Conservation (phyloP, 2,888 invertebrate genomes). For the Norana najaformis region DNA sequence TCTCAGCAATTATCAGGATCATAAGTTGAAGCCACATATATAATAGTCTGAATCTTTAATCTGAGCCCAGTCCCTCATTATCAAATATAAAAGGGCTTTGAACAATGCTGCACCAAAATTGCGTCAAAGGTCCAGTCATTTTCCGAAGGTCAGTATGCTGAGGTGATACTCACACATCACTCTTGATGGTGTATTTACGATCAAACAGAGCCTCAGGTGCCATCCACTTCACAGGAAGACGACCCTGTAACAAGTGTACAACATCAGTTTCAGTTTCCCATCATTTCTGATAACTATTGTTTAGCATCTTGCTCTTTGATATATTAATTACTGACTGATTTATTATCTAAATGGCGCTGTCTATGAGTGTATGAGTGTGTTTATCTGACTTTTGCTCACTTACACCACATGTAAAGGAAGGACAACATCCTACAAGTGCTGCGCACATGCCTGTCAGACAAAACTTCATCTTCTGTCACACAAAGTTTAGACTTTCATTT, state of each 20-base stretch:
- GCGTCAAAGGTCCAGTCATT: too few species aligned
- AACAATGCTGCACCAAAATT: too few species aligned
- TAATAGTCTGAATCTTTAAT: too few species aligned
- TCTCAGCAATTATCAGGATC: background rate
- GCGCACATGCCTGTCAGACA: background rate
- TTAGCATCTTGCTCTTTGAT: background rate
- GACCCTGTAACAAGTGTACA: conserved; percentile 67
- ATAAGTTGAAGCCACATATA: background rate
- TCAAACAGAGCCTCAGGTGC: conserved; percentile 96
- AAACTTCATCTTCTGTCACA: background rate
- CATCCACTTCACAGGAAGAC: conserved; percentile 99
- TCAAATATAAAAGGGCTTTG: background rate
- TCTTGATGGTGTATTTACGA: conserved; percentile 78
- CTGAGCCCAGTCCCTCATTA: background rate
- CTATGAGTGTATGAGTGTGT: background rate
- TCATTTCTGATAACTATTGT: background rate
- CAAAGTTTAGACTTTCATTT: too few species aligned
- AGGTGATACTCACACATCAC: conserved; percentile 71
- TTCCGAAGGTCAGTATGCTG: background rate
- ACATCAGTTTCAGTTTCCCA: background rate
- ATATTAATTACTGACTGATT: background rate
- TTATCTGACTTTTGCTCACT: background rate
- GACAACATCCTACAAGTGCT: background rate
- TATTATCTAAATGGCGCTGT: background rate
- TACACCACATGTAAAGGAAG: background rate